Percentiles rank a stretch among this genome's conserved stretches.
phyloP scores from a whole-genome alignment of 1,140 invertebrate species.

The Campoletis sonorensis region DNA sequence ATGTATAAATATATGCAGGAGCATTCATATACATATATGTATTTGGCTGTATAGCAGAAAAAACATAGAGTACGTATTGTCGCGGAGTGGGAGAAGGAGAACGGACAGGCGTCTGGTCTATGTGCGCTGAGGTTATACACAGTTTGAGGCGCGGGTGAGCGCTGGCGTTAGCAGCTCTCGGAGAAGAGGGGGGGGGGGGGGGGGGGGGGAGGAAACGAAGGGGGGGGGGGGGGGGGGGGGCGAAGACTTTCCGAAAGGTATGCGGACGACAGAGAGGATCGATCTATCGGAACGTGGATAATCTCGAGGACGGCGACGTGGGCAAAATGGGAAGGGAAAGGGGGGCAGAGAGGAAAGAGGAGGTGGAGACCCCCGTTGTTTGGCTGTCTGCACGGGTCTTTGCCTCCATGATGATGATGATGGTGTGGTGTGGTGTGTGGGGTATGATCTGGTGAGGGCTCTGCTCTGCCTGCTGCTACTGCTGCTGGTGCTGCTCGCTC shows the following conservation, averaged over 20 bases:
- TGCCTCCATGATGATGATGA: constrained; percentile 52
- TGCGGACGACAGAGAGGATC: constrained; percentile 68
- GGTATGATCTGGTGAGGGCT: constrained; percentile 37
- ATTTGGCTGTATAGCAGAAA: constrained; percentile 1
- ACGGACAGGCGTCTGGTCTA: constrained; percentile 49
- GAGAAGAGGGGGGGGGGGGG: no score
- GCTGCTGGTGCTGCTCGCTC: neutral
- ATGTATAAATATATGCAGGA: neutral
- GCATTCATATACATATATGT: neutral
- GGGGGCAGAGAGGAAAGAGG: neutral
- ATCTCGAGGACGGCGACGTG: constrained; percentile 57
- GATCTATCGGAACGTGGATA: constrained; percentile 72
- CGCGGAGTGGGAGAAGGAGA: constrained; percentile 50
- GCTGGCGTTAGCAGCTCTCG: constrained; percentile 27
- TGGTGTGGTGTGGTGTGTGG: constrained; percentile 33
- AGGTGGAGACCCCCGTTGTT: constrained; percentile 54
- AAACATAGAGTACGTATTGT: neutral
- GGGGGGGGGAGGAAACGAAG: no score
- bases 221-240: neutral
- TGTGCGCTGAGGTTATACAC: constrained; percentile 14
- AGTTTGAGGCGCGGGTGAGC: constrained; percentile 54
- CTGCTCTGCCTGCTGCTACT: neutral
- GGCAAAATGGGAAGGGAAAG: constrained; percentile 39
- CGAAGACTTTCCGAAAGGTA: constrained; percentile 57
- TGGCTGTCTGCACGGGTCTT: constrained; percentile 63